Conservation (phyloP, 2,888 invertebrate genomes). For the Brachyptera putata region DNA sequence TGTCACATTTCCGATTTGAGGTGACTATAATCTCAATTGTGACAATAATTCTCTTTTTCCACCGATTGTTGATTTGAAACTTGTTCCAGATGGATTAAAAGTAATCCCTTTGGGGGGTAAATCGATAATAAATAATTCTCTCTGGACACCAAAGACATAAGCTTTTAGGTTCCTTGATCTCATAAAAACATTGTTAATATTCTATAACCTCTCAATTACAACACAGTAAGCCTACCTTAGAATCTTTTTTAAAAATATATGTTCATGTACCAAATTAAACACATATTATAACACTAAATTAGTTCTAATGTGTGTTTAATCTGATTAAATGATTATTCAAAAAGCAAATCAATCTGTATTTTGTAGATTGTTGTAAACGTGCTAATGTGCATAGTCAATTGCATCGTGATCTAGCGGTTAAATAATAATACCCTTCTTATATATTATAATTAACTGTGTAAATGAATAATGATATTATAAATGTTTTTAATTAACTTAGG, state of each 20-base stretch:
- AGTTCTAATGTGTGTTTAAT: not conserved
- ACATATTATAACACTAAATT: not conserved
- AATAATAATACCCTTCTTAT: constrained; percentile 19
- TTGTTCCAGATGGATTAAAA: too few relatives aligned
- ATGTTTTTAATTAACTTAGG: constrained; percentile 19
- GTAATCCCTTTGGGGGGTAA: too few relatives aligned
- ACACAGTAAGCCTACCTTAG: constrained; percentile 11
- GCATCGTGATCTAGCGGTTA: constrained; percentile 15
- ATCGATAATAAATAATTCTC: not conserved
- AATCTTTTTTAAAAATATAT: too few relatives aligned
- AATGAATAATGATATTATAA: not conserved
- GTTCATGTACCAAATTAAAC: constrained; percentile 15
- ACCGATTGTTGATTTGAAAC: constrained; percentile 12
- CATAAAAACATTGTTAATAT: not conserved
- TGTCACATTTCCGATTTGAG: too few relatives aligned
- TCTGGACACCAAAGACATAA: constrained; percentile 24
- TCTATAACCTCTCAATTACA: not conserved
- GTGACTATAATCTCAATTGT: not conserved
- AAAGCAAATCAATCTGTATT: not conserved
- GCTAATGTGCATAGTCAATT: constrained; percentile 20
- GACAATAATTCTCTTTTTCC: not conserved
- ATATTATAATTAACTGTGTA: constrained; percentile 17
- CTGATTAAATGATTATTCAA: not conserved
- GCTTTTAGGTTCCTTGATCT: constrained; percentile 24
- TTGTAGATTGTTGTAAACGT: constrained; percentile 13